Conservation (phyloP, 1,140 invertebrate species). For the Macrotrachela quadricornifera region DNA sequence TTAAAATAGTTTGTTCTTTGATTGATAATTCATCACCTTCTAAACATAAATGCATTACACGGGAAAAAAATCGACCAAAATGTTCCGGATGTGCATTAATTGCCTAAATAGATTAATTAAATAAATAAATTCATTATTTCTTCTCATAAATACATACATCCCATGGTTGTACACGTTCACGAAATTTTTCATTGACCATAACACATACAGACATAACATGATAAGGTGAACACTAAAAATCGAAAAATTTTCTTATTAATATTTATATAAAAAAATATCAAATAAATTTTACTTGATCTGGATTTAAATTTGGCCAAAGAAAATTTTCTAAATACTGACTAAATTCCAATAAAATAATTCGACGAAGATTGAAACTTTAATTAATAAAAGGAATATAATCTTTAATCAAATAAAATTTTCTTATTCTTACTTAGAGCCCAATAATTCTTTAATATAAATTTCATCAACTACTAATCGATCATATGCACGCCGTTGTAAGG, state of each 20-base stretch:
- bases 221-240: constrained; percentile 13
- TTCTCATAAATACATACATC: constrained; percentile 36
- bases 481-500: background rate
- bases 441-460: constrained; percentile 27
- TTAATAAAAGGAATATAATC: constrained; percentile 9
- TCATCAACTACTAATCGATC: constrained; percentile 25
- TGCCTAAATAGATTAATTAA: constrained; percentile 30
- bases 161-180: constrained; percentile 89
- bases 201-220: constrained; percentile 84
- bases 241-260: background rate
- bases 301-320: constrained; percentile 76
- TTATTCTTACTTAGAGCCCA: constrained; percentile 23
- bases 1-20: constrained; percentile 58
- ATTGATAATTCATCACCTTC: constrained; percentile 36
- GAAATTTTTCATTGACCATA: constrained; percentile 94
- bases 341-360: constrained; percentile 85
- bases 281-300: constrained; percentile 13
- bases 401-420: background rate
- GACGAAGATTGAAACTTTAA: constrained; percentile 52
- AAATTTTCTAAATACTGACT: constrained; percentile 87
- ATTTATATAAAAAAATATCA: background rate
- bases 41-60: constrained; percentile 50
- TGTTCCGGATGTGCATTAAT: constrained; percentile 57
- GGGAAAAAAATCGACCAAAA: constrained; percentile 65
- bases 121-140: background rate